These are phyloP conservation scores for Boloria selene DNA, from an alignment of 2,888 invertebrate genomes.

Conservation along the genomic window DNA sequence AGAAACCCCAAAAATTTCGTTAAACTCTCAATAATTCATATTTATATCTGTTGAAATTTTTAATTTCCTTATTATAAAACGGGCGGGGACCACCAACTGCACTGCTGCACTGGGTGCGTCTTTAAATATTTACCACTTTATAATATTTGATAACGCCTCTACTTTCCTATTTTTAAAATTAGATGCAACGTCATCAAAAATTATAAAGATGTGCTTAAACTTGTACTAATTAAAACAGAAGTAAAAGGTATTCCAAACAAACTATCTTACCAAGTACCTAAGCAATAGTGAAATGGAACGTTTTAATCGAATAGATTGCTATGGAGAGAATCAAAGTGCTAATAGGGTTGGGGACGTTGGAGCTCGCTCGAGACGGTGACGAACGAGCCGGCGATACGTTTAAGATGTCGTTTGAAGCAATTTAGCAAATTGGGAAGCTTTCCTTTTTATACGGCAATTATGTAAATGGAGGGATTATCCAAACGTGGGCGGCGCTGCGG, in stretches of 20 bases:
- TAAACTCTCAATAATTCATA: too few species aligned
- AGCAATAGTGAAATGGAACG: constrained; percentile 9
- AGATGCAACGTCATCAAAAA: too few species aligned
- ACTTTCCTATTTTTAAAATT: too few species aligned
- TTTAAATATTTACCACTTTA: too few species aligned
- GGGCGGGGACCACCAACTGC: too few species aligned
- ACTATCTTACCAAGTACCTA: constrained; percentile 4
- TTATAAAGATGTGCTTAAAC: too few species aligned
- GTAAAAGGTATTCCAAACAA: constrained; percentile 5
- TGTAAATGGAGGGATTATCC: constrained; percentile 82
- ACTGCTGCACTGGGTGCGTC: too few species aligned
- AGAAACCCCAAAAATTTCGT: too few species aligned
- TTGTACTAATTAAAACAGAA: too few species aligned
- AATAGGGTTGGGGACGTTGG: constrained; percentile 32
- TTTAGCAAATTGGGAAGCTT: constrained; percentile 82
- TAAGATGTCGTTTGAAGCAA: constrained; percentile 76
- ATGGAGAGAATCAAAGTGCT: constrained; percentile 34
- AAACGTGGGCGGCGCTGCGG: constrained; percentile 72
- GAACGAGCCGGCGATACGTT: constrained; percentile 56
- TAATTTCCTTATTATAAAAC: too few species aligned
- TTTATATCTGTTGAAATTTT: too few species aligned
- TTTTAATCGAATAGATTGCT: constrained; percentile 32
- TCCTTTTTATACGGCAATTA: constrained; percentile 83
- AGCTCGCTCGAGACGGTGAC: constrained; percentile 45
- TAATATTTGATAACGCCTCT: too few species aligned